Percentiles rank a stretch among this genome's conserved stretches.
phyloP scores from a whole-genome alignment of 1,140 invertebrate genomes.

The Leptinotarsa undecemlineata region DNA sequence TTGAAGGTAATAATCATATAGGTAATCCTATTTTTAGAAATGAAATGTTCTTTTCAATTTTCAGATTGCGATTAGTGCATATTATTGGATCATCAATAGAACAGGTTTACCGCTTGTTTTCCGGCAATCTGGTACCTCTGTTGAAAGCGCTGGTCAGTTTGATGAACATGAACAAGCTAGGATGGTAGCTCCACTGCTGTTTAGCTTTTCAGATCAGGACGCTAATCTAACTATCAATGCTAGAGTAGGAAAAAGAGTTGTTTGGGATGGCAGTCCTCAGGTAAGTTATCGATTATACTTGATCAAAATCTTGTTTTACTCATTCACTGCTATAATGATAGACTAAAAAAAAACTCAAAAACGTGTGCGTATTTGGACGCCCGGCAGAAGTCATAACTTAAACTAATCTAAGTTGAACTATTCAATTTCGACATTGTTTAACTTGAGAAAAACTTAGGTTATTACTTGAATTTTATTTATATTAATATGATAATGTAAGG shows the following conservation, averaged over 20 bases:
- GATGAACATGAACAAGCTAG: constrained; percentile 92
- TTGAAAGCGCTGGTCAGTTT: constrained; percentile 89
- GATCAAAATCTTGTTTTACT: too few relatives aligned
- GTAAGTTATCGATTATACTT: constrained; percentile 28
- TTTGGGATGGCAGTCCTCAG: constrained; percentile 66
- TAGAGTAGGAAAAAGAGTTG: constrained; percentile 74
- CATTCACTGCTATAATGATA: too few relatives aligned
- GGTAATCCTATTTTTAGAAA: not conserved
- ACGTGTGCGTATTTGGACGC: too few relatives aligned
- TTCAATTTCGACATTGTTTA: too few relatives aligned
- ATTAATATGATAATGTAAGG: too few relatives aligned
- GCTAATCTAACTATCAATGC: constrained; percentile 67
- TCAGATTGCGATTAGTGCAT: constrained; percentile 79
- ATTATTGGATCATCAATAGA: constrained; percentile 96
- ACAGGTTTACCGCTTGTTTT: constrained; percentile 94
- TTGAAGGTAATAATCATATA: constrained; percentile 52
- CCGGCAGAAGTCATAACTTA: too few relatives aligned
- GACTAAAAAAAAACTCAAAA: too few relatives aligned
- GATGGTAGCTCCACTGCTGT: constrained; percentile 90
- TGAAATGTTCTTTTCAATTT: constrained; percentile 40
- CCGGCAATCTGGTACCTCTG: constrained; percentile 80
- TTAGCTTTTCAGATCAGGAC: constrained; percentile 90
- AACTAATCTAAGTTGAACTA: too few relatives aligned
- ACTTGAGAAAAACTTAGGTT: too few relatives aligned
- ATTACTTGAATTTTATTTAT: too few relatives aligned